Conservation (phyloP, 2,888 invertebrate species). For the Conistra vaccinii region DNA sequence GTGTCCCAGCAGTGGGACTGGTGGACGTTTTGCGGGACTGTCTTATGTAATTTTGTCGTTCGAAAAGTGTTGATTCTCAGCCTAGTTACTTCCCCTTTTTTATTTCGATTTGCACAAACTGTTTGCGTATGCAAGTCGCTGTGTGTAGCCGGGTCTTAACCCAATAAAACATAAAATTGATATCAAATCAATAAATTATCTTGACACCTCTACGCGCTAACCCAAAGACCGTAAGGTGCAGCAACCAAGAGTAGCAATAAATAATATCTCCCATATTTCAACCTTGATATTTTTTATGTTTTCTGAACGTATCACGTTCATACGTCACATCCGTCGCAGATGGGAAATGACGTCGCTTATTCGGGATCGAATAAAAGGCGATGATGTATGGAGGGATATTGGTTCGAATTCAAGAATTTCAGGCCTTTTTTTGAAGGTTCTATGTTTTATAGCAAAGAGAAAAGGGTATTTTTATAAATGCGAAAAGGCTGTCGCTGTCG, state of each 20-base stretch:
- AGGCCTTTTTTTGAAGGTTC: conserved; percentile 14
- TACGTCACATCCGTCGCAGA: conserved; percentile 49
- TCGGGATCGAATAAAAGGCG: conserved; percentile 41
- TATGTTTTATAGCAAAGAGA: conserved; percentile 14
- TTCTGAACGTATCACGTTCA: conserved; percentile 38
- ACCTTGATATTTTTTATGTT: conserved; percentile 46
- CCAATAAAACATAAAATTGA: background rate
- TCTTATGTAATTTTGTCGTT: background rate
- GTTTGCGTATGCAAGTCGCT: background rate
- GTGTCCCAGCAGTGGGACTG: no score
- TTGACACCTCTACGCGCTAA: background rate
- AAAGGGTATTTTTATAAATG: conserved; percentile 6
- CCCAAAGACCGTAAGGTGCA: background rate
- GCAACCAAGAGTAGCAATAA: conserved; percentile 26
- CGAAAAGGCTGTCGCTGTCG: background rate
- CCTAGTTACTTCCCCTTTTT: background rate
- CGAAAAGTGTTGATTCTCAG: background rate
- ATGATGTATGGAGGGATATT: conserved; percentile 52
- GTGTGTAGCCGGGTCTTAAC: background rate
- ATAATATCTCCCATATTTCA: conserved; percentile 43
- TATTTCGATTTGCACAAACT: no score
- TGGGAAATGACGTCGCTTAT: conserved; percentile 55
- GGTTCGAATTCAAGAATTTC: conserved; percentile 28
- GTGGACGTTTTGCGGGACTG: background rate
- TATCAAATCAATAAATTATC: conserved; percentile 1